phyloP scores from a whole-genome alignment of 2,113 vertebrate species.

The Odontophorus gujanensis region DNA sequence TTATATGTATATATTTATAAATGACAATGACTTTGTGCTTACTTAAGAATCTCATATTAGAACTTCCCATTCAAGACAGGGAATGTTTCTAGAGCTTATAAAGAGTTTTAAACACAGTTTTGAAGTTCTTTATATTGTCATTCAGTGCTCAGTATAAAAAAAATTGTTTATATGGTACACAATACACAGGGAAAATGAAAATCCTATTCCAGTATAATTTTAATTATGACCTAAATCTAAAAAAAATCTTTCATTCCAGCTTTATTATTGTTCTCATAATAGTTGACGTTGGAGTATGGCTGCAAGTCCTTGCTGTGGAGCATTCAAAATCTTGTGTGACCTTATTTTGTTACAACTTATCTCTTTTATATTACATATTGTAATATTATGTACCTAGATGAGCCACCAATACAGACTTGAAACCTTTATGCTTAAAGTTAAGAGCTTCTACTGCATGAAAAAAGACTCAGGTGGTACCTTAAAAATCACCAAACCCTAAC shows the following conservation, averaged over 20 bases:
- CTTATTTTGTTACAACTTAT: background rate
- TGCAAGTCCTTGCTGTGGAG: background rate
- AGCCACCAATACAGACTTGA: background rate
- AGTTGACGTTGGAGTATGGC: background rate
- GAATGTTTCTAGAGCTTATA: background rate
- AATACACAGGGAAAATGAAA: background rate
- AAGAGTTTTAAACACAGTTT: background rate
- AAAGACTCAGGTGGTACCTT: background rate
- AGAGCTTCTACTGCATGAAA: background rate
- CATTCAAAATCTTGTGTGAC: background rate
- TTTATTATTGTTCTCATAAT: background rate
- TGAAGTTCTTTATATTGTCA: background rate
- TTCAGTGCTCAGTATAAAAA: background rate
- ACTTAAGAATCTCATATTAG: background rate
- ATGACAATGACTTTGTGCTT: background rate
- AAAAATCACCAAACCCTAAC: background rate
- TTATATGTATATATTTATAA: background rate
- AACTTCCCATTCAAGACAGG: background rate
- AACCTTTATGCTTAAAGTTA: background rate
- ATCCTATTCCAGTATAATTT: background rate
- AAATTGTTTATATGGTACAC: background rate
- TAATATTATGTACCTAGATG: rapidly evolving
- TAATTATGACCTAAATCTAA: background rate
- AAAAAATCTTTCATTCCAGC: background rate
- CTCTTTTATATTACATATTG: background rate